Conservation (phyloP, 1,140 invertebrate species). For the Drosophila willistoni region DNA sequence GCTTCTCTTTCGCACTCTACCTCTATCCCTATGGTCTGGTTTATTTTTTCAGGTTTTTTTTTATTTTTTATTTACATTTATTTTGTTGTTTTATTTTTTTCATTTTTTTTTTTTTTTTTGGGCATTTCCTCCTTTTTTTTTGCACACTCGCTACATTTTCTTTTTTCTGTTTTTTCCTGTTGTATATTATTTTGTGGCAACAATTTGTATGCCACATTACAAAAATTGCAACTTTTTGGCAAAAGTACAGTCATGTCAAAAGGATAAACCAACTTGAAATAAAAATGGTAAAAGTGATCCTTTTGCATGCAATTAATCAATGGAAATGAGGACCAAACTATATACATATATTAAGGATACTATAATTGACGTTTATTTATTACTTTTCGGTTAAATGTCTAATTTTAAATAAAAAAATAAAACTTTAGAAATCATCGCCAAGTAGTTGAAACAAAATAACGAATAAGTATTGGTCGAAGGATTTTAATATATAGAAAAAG, state of each 20-base stretch:
- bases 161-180: not conserved
- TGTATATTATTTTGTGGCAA: constrained; percentile 14
- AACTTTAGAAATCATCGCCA: no score
- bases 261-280: not conserved
- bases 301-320: not conserved
- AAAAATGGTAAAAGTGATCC: not conserved
- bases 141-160: not conserved
- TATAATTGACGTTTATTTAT: no score
- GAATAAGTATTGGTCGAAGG: no score
- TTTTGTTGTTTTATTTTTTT: not conserved
- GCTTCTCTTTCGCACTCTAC: constrained; percentile 6
- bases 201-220: not conserved
- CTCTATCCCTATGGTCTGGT: not conserved
- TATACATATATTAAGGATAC: no score
- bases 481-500: no score
- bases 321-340: no score
- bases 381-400: no score
- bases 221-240: constrained; percentile 17
- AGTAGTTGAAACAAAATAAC: no score
- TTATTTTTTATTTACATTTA: not conserved
- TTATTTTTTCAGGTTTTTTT: not conserved
- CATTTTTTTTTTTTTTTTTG: constrained; percentile 1
- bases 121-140: not conserved
- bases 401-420: no score
- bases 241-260: constrained; percentile 12